Evolutionary conservation across 2,888 invertebrate species (phyloP).

Genomic region (Boloria euphrosyne): DNA sequence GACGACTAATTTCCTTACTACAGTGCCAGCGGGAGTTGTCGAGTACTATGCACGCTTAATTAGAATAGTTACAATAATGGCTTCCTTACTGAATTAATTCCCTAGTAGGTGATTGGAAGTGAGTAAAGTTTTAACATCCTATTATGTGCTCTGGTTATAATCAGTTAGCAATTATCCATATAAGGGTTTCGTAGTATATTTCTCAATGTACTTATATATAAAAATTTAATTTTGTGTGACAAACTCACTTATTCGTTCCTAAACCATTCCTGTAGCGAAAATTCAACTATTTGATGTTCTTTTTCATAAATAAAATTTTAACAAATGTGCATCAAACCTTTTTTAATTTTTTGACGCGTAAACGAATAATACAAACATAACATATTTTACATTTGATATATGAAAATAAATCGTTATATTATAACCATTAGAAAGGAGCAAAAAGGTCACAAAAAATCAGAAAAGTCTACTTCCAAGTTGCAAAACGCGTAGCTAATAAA

Average conservation of each 20-base stretch:
- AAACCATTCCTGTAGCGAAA: too few species aligned
- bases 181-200: neutral
- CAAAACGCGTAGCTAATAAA: conserved; percentile 14
- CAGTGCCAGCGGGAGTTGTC: conserved; percentile 21
- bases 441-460: too few species aligned
- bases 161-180: conserved; percentile 4
- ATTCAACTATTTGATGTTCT: too few species aligned
- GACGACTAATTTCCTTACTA: conserved; percentile 17
- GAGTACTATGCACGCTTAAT: conserved; percentile 25
- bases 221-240: too few species aligned
- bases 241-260: too few species aligned
- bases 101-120: conserved; percentile 13
- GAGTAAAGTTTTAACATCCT: conserved; percentile 20
- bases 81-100: conserved; percentile 26
- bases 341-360: too few species aligned
- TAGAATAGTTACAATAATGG: conserved; percentile 26
- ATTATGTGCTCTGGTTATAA: neutral
- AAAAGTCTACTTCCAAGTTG: neutral
- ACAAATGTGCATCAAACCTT: too few species aligned
- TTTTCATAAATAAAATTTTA: too few species aligned
- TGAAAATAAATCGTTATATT: too few species aligned
- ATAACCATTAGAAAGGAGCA: neutral
- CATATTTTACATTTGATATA: too few species aligned
- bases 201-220: too few species aligned
- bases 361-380: too few species aligned